Conservation (phyloP, 2,797 vertebrate genomes). For the Myotis daubentonii region DNA sequence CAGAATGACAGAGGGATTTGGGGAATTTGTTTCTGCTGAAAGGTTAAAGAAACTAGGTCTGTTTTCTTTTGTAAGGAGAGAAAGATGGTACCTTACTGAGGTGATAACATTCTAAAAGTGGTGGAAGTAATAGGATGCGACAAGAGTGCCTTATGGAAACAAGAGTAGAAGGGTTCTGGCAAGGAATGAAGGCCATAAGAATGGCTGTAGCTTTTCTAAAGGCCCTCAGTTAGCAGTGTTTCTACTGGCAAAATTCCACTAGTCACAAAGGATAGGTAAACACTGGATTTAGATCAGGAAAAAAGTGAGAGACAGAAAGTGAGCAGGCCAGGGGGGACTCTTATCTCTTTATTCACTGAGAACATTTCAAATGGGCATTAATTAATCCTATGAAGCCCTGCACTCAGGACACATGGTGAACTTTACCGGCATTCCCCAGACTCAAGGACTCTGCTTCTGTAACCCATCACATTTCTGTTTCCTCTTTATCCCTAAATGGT, state of each 20-base stretch:
- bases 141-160: conserved; percentile 72
- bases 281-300: conserved; percentile 12
- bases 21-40: conserved; percentile 81
- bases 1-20: conserved; percentile 82
- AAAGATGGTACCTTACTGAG: conserved; percentile 71
- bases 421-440: conserved; percentile 24
- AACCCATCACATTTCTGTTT: conserved; percentile 32
- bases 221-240: conserved; percentile 23
- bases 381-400: conserved; percentile 30
- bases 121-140: conserved; percentile 75
- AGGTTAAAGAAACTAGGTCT: conserved; percentile 82
- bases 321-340: not conserved
- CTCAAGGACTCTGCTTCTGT: not conserved
- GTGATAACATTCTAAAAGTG: conserved; percentile 69
- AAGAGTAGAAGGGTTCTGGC: conserved; percentile 65
- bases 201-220: conserved; percentile 54
- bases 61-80: conserved; percentile 76
- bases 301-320: conserved; percentile 13
- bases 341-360: not conserved
- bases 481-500: conserved; percentile 21
- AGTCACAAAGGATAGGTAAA: conserved; percentile 8
- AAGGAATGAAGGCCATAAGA: conserved; percentile 53
- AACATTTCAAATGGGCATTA: conserved; percentile 23
- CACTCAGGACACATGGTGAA: conserved; percentile 12
- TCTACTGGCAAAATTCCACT: conserved; percentile 54